Conservation (phyloP, 2,888 invertebrate genomes). For the Deilephila porcellus region DNA sequence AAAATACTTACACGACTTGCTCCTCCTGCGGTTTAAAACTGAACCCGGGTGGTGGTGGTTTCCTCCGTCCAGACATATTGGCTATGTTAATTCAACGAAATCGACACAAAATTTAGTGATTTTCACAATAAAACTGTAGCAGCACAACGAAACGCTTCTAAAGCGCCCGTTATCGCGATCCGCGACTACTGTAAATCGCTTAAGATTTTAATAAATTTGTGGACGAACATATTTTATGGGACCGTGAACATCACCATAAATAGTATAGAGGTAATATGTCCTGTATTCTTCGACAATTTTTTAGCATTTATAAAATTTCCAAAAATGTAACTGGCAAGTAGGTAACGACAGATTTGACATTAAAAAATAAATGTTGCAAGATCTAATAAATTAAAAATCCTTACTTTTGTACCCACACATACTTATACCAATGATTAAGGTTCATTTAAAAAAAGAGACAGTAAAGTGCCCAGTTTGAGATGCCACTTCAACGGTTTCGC, state of each 20-base stretch:
- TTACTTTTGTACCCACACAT: no score
- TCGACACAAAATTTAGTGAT: slow-evolving; percentile 31
- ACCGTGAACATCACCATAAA: slow-evolving; percentile 33
- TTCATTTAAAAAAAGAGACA: no score
- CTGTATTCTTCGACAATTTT: slow-evolving; percentile 16
- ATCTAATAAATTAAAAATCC: background rate
- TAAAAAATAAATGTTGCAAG: slow-evolving; percentile 40
- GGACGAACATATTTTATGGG: slow-evolving; percentile 41
- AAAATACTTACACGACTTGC: slow-evolving; percentile 71
- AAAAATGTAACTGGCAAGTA: slow-evolving; percentile 39
- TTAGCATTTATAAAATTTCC: slow-evolving; percentile 40
- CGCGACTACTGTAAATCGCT: slow-evolving; percentile 40
- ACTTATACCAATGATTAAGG: no score
- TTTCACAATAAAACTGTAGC: slow-evolving; percentile 35
- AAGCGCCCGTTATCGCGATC: slow-evolving; percentile 45
- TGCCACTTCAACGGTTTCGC: no score
- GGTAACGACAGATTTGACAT: slow-evolving; percentile 45
- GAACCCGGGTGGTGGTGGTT: slow-evolving; percentile 67
- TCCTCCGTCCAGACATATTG: slow-evolving; percentile 71
- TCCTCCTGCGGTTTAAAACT: slow-evolving; percentile 67
- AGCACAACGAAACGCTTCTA: slow-evolving; percentile 42
- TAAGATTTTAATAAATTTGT: slow-evolving; percentile 24
- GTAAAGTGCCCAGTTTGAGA: no score
- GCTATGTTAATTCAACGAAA: slow-evolving; percentile 37
- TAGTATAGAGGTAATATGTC: slow-evolving; percentile 1